Evolutionary conservation across 1,140 invertebrate species (phyloP).

Genomic region (Drosophila mauritiana): DNA sequence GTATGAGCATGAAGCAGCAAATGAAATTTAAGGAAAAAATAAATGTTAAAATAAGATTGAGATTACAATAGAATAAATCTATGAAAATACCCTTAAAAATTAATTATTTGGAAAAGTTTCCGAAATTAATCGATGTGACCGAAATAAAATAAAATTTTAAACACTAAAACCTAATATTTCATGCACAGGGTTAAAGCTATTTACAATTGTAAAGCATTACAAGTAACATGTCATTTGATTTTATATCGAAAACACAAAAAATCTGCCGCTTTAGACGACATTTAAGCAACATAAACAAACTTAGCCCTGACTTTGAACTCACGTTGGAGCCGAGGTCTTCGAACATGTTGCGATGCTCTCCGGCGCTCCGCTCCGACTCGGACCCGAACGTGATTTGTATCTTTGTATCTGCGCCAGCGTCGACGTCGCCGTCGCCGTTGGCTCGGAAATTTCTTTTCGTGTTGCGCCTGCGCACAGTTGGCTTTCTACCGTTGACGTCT

Average conservation of each 20-base stretch:
- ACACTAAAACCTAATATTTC: too few species aligned
- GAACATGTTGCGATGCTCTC: conserved; percentile 33
- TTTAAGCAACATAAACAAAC: conserved; percentile 57
- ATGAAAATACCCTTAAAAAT: not conserved
- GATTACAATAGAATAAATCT: not conserved
- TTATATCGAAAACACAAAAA: not conserved
- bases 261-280: not conserved
- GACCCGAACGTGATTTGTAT: conserved; percentile 46
- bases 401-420: conserved; percentile 37
- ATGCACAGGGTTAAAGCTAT: too few species aligned
- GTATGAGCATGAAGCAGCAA: conserved; percentile 51
- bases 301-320: conserved; percentile 84
- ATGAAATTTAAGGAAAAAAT: not conserved
- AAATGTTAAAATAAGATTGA: not conserved
- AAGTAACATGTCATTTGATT: not conserved
- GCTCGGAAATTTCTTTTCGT: conserved; percentile 79
- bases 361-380: conserved; percentile 15
- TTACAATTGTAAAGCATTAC: not conserved
- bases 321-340: conserved; percentile 4
- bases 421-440: conserved; percentile 34
- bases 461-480: conserved; percentile 84
- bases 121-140: too few species aligned
- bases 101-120: too few species aligned
- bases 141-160: too few species aligned
- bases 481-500: conserved; percentile 84